Percentiles rank a stretch among this genome's conserved stretches.
Conservation (phyloP, 2,888 invertebrate species). For the Nomada fucata region DNA sequence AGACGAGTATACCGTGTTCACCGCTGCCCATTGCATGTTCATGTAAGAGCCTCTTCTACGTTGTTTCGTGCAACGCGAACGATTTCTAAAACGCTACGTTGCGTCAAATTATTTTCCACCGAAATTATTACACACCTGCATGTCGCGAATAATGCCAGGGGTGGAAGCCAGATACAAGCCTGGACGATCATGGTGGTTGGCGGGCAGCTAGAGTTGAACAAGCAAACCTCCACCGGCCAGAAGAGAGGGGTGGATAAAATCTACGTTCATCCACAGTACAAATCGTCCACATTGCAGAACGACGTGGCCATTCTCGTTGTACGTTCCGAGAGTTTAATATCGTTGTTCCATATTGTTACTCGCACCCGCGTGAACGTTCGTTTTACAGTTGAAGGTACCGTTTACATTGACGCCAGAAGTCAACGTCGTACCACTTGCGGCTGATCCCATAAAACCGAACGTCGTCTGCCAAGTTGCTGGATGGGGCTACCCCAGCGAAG, state of each 20-base stretch:
- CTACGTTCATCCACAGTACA: slow-evolving; percentile 67
- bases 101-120: neutral
- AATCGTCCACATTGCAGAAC: slow-evolving; percentile 64
- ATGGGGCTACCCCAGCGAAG: slow-evolving; percentile 76
- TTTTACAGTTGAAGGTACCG: slow-evolving; percentile 66
- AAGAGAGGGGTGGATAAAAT: slow-evolving; percentile 60
- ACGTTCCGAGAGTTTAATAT: slow-evolving; percentile 18
- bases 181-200: slow-evolving; percentile 70
- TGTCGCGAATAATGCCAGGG: slow-evolving; percentile 6
- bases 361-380: neutral
- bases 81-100: neutral
- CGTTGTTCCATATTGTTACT: neutral
- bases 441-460: slow-evolving; percentile 11
- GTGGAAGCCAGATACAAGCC: slow-evolving; percentile 25
- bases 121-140: neutral
- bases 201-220: slow-evolving; percentile 69
- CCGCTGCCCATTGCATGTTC: slow-evolving; percentile 78
- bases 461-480: slow-evolving; percentile 75
- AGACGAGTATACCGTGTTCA: slow-evolving; percentile 67
- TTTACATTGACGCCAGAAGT: slow-evolving; percentile 66
- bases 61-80: neutral
- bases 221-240: slow-evolving; percentile 55
- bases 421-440: slow-evolving; percentile 40
- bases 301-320: slow-evolving; percentile 77
- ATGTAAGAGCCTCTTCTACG: slow-evolving; percentile 53